Percentiles rank a stretch among this genome's conserved stretches.
phyloP scores from a whole-genome alignment of 2,113 vertebrate genomes.

The Spermophilus dauricus region DNA sequence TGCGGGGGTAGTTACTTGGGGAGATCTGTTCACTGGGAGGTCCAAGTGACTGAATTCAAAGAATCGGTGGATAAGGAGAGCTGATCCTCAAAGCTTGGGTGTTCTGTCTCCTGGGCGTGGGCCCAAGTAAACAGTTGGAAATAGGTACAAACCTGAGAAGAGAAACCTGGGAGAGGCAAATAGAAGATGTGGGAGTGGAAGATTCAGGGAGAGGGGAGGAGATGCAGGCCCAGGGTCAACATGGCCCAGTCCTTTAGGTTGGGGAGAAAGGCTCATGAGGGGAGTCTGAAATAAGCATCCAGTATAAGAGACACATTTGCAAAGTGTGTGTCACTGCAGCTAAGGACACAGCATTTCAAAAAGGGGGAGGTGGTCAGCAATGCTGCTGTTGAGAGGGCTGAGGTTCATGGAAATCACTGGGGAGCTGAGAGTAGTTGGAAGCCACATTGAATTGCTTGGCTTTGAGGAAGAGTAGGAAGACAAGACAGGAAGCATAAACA shows the following conservation, averaged over 20 bases:
- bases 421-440: background rate
- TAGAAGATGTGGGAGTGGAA: background rate
- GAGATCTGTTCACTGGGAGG: background rate
- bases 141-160: background rate
- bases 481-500: background rate
- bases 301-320: rapidly evolving
- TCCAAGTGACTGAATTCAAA: background rate
- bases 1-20: background rate
- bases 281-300: background rate
- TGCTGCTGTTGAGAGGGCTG: background rate
- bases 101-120: background rate
- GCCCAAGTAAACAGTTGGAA: background rate
- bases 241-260: background rate
- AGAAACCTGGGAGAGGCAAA: background rate
- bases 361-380: background rate
- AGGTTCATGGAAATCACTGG: background rate
- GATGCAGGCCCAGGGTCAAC: background rate
- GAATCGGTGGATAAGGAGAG: too few relatives aligned
- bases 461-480: background rate
- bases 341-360: background rate
- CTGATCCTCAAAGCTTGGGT: background rate
- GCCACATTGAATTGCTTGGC: background rate
- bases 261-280: background rate
- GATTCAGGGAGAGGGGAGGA: background rate
- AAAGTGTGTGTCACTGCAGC: background rate